Conservation (phyloP, 2,797 vertebrate species). For the Menidia menidia region DNA sequence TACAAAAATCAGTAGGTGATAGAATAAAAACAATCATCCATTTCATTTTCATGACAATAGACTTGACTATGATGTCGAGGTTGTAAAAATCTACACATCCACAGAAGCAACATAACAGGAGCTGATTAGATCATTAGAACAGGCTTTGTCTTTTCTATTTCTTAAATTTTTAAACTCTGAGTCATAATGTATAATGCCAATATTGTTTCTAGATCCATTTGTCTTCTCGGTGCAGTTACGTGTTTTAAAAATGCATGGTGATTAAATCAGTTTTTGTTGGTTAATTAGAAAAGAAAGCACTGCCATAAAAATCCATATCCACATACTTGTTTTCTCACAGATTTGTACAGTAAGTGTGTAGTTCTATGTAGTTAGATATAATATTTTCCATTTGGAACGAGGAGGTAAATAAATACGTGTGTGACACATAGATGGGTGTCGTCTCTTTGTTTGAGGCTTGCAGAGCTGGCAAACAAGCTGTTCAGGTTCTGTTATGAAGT, state of each 20-base stretch:
- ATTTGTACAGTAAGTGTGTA: constrained; percentile 79
- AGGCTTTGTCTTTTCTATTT: constrained; percentile 72
- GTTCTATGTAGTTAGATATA: constrained; percentile 69
- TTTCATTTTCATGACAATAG: constrained; percentile 43
- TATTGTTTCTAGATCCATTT: constrained; percentile 89
- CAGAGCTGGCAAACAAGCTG: constrained; percentile 21
- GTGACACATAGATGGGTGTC: constrained; percentile 50
- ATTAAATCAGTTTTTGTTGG: constrained; percentile 54
- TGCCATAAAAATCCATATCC: constrained; percentile 61
- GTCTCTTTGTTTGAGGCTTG: constrained; percentile 35
- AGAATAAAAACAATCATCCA: constrained; percentile 42
- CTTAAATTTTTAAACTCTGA: constrained; percentile 71
- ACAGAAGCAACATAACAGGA: constrained; percentile 33
- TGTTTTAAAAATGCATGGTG: constrained; percentile 88
- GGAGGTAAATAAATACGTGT: constrained; percentile 78
- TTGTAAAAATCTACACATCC: constrained; percentile 29
- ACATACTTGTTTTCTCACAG: constrained; percentile 60
- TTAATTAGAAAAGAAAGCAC: constrained; percentile 60
- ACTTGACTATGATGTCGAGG: constrained; percentile 38
- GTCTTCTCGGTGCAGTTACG: constrained; percentile 80
- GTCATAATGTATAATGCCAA: constrained; percentile 83
- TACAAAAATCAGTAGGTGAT: constrained; percentile 62
- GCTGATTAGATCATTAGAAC: constrained; percentile 46
- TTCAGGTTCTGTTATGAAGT: constrained; percentile 20
- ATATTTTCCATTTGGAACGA: constrained; percentile 77